Conservation (phyloP, 2,888 invertebrate genomes). For the Hermodice carunculata region DNA sequence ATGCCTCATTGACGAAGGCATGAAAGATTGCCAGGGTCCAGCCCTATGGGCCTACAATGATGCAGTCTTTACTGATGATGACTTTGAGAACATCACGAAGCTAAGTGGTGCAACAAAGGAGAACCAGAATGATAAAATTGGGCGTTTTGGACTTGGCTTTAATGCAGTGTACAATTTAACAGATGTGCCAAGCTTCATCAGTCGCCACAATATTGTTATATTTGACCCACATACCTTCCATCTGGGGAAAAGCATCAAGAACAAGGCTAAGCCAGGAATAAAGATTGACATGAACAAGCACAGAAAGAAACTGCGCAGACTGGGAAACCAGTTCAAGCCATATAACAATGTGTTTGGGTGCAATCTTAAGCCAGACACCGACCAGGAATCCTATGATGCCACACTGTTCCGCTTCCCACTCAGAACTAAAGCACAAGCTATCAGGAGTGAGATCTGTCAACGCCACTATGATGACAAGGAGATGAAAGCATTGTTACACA, state of each 20-base stretch:
- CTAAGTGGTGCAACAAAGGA: conserved; percentile 62
- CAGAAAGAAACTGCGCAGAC: conserved; percentile 39
- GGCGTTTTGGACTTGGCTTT: conserved; percentile 64
- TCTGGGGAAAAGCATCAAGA: conserved; percentile 48
- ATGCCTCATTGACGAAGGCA: conserved; percentile 53
- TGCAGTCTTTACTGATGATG: conserved; percentile 58
- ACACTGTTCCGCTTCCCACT: conserved; percentile 65
- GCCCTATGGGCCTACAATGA: conserved; percentile 65
- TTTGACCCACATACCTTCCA: conserved; percentile 63
- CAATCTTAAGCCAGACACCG: conserved; percentile 34
- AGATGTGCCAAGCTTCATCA: conserved; percentile 65
- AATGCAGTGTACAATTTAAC: conserved; percentile 67
- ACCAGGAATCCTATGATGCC: conserved; percentile 43
- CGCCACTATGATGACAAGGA: conserved; percentile 49
- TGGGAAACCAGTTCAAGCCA: conserved; percentile 58
- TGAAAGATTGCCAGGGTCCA: conserved; percentile 64
- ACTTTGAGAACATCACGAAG: conserved; percentile 60
- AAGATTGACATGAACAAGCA: conserved; percentile 48
- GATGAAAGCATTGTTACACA: conserved; percentile 48
- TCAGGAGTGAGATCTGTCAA: conserved; percentile 54
- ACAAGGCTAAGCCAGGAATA: conserved; percentile 49
- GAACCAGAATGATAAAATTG: conserved; percentile 55
- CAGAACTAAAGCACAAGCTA: conserved; percentile 53
- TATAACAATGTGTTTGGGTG: conserved; percentile 56
- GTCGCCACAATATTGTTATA: conserved; percentile 56